Evolutionary conservation across 2,113 vertebrate genomes (phyloP).

Genomic region (Connochaetes taurinus): DNA sequence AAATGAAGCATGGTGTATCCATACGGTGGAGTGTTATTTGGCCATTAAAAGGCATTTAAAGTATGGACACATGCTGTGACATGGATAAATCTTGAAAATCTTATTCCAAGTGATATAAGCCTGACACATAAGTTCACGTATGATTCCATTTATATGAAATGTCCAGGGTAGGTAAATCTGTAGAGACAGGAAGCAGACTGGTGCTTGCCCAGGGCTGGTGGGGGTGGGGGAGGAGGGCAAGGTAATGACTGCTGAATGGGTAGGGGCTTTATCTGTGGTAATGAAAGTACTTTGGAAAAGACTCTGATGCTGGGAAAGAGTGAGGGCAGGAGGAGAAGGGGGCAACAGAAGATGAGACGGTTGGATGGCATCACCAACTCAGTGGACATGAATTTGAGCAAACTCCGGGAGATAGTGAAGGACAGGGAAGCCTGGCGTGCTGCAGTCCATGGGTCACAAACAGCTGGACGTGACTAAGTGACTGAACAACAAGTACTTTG

Average conservation of each 20-base stretch:
- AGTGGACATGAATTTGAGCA: background rate
- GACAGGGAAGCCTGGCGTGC: background rate
- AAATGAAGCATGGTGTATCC: background rate
- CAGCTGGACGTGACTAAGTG: background rate
- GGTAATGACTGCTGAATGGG: too few relatives aligned
- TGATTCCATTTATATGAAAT: background rate
- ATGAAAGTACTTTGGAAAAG: background rate
- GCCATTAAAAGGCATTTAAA: background rate
- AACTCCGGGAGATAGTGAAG: background rate
- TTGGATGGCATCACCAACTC: background rate
- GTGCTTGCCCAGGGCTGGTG: too few relatives aligned
- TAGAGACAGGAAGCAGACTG: background rate
- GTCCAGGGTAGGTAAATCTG: background rate
- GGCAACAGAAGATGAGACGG: background rate
- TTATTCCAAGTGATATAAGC: background rate
- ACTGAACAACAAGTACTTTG: background rate
- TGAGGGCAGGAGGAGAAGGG: background rate
- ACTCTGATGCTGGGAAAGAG: background rate
- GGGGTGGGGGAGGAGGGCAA: background rate
- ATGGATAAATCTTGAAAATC: background rate
- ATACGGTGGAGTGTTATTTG: rapidly evolving
- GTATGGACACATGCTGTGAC: background rate
- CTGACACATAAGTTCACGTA: background rate
- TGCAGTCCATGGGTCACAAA: background rate
- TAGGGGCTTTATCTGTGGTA: background rate